Evolutionary conservation across 2,113 vertebrate genomes (phyloP).

Genomic region (Petrocephalus microphthalmus): DNA sequence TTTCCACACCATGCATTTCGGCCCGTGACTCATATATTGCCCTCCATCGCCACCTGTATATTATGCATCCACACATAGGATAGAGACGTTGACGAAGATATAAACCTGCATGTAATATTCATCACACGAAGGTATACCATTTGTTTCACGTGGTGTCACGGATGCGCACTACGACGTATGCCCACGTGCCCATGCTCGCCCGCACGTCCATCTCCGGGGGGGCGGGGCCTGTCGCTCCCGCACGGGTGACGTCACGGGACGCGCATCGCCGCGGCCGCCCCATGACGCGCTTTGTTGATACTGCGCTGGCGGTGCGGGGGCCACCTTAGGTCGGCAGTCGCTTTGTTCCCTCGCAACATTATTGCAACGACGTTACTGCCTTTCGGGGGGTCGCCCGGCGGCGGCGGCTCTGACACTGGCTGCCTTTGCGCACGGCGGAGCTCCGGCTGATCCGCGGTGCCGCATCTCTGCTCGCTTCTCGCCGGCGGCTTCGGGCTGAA

Average conservation of each 20-base stretch:
- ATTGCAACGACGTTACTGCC: neutral
- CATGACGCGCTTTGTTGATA: slow-evolving; percentile 40
- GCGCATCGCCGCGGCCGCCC: slow-evolving; percentile 20
- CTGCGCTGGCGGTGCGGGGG: slow-evolving; percentile 22
- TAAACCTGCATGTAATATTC: neutral
- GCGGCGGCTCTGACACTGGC: neutral
- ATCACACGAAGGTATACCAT: neutral
- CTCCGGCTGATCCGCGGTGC: slow-evolving; percentile 26
- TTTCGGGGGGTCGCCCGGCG: neutral
- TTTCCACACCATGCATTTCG: neutral
- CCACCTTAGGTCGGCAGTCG: neutral
- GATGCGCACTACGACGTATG: neutral
- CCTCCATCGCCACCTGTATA: neutral
- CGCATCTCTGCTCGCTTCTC: neutral
- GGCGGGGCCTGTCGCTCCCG: neutral
- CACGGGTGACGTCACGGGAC: slow-evolving; percentile 36
- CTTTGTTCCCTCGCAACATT: slow-evolving; percentile 28
- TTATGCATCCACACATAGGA: neutral
- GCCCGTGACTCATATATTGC: neutral
- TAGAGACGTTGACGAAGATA: neutral
- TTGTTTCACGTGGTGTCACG: neutral
- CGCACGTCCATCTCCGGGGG: neutral
- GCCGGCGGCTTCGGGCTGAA: neutral
- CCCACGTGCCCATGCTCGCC: neutral
- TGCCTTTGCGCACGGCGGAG: neutral